A percentile compares a stretch with the other conserved stretches of the same genome.
phyloP scores from a whole-genome alignment of 2,797 vertebrate genomes.

The Sebastes trivittatus region DNA sequence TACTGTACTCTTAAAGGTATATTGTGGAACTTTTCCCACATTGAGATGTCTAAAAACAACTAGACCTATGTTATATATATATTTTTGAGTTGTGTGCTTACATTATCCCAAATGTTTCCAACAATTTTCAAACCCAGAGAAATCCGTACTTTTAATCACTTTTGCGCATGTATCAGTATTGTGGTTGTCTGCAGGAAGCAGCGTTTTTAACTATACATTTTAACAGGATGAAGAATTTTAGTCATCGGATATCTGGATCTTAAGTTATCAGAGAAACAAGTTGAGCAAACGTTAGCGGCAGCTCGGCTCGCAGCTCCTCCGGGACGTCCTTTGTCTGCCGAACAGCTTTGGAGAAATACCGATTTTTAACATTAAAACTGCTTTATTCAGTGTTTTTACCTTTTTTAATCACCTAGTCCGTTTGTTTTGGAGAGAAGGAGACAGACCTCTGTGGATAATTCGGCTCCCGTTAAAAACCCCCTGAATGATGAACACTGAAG shows the following conservation, averaged over 20 bases:
- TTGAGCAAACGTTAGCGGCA: not conserved
- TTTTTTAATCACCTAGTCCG: not conserved
- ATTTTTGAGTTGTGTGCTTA: not conserved
- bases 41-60: not conserved
- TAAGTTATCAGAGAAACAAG: not conserved
- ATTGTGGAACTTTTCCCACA: not conserved
- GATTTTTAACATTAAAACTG: not conserved
- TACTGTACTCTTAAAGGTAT: not conserved
- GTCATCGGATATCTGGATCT: not conserved
- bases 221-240: not conserved
- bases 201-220: not conserved
- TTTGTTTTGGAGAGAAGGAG: not conserved
- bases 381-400: not conserved
- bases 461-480: not conserved
- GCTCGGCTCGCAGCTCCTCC: no score
- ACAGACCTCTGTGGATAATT: not conserved
- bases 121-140: not conserved
- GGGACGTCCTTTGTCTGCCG: no score
- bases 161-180: not conserved
- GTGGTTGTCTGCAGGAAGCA: not conserved
- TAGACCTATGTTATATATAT: not conserved
- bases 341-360: no score
- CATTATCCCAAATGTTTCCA: not conserved
- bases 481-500: not conserved
- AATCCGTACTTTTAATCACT: not conserved